Conservation (phyloP, 2,797 vertebrate species). For the Scolopax bukidnonensis region DNA sequence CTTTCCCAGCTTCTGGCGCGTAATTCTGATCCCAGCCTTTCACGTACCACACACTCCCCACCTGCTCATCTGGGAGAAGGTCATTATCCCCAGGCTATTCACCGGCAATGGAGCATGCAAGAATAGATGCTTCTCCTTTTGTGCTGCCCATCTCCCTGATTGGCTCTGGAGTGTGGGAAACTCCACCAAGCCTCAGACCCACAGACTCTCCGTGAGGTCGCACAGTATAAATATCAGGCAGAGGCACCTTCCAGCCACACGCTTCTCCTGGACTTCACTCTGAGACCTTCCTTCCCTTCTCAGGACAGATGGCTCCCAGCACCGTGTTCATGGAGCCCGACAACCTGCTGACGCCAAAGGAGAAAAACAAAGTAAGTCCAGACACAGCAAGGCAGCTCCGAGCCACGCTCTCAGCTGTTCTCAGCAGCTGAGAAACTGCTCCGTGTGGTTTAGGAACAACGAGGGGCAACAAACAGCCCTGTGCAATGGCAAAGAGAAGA, state of each 20-base stretch:
- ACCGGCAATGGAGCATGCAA: constrained; percentile 80
- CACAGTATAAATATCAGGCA: constrained; percentile 78
- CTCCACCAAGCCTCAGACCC: constrained; percentile 72
- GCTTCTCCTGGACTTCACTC: constrained; percentile 46
- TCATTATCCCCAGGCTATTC: constrained; percentile 74
- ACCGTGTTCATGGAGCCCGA: constrained; percentile 66
- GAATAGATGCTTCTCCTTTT: constrained; percentile 77
- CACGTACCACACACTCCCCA: constrained; percentile 63
- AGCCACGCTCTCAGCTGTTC: not conserved
- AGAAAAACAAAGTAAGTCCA: constrained; percentile 84
- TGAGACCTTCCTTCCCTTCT: not conserved
- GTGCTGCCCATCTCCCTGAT: constrained; percentile 70
- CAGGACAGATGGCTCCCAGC: constrained; percentile 85
- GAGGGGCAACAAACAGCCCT: not conserved
- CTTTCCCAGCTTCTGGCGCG: constrained; percentile 71
- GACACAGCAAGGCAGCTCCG: not conserved
- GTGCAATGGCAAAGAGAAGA: not conserved
- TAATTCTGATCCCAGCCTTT: constrained; percentile 34
- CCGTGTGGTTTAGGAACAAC: not conserved
- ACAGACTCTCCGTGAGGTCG: not conserved
- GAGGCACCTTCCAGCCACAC: constrained; percentile 18
- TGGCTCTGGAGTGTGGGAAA: constrained; percentile 87
- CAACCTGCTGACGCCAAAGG: constrained; percentile 75
- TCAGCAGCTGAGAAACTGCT: not conserved
- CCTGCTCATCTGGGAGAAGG: constrained; percentile 75